Evolutionary conservation across 2,113 vertebrate genomes (phyloP), one percentile per base, ranked within the genome.

Genomic region (Crocuta crocuta): DNA sequence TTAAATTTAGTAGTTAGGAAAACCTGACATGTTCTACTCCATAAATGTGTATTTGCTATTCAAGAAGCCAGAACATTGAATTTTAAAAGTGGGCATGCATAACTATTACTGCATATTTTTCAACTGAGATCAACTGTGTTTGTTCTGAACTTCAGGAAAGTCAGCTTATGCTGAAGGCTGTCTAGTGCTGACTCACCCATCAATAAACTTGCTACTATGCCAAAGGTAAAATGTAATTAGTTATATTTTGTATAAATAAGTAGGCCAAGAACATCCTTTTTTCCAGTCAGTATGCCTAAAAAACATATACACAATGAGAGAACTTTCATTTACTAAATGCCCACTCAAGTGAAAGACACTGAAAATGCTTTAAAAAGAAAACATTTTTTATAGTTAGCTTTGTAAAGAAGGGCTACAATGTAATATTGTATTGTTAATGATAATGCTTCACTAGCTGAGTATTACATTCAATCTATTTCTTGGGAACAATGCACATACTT

Each of bases 211-310:
- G 21, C 15, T 76, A 92, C 45, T 79, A 13, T 53, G n/a, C 21
- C 79, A 66, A 89, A 63, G 15, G 23, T 7, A 70, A 48, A 86
- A 83, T 70, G 48, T 68, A 45, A 91, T 74, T 83, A 35, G 39
- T 50, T 94, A 83, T 39, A 95, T 43, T 65, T 89, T 58, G 63
- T 70, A 4, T 23, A 87, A 92, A 73, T 23, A 87, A 95, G 55
- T 48, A 96, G 79, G 21, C 94, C 87, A 95, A 94, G 63, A 65
- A 33, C 39, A 91, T 71, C 31, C 28, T 91, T 94, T 76, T 76
- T 35, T 31, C 43, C 45, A 91, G 76, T 39, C 43, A 76, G 58
- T 28, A 63, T 81, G 68, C 33, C 84, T 74, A 73, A 86, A 58
- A 96, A 89, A 68, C 24, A 76, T 5, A 85, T 10, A 58, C 4